Evolutionary conservation across 2,113 vertebrate genomes (phyloP), one percentile per base, ranked within the genome.

Genomic region (Genyomyrus donnyi): DNA sequence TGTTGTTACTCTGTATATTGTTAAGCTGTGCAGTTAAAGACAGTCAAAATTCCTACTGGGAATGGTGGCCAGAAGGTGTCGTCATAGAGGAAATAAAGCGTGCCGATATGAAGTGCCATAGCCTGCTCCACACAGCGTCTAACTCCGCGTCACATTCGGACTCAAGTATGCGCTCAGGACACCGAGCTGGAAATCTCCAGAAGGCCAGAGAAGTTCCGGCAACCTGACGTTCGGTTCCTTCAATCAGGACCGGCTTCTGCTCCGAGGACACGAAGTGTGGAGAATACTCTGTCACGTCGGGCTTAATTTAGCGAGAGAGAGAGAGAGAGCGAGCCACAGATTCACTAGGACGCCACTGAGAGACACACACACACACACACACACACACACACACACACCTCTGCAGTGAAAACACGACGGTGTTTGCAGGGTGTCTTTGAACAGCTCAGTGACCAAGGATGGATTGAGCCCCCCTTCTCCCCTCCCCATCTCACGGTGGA

Each of bases 401-500:
- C 83, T 46, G 45, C 45, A 85, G 21, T 0, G 2, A 48, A 46
- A 46, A 46, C 7, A 24, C 21, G 21, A 46, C 39, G 0, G 17
- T 35, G 74, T 77, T 21, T 48, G 83, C 45, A 42, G 83, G 83
- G 45, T 88, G 90, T 93, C 90, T 91, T 91, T 8, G 74, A 94
- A 89, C 91, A 93, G 50, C 91, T 66, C 90, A 93, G 93, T 46
- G 92, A 24, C 62, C 91, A 80, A 74, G 58, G 87, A 93, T 93
- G 93, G 93, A 95, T 93, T 93, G 92, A 91, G 89, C 91, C 91
- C 13, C 92, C 92, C 91, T 45, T 31, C 62, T 70, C 92, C 94
- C 93, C 92, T 92, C 50, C 35, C 58, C 52, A 48, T 21, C 90
- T 53, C 56, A 90, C 91, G 91, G 92, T 92, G 91, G 94, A 93